Base-by-base conservation (phyloP, 2,888 invertebrate species). In the Acrobasis repandana region DNA sequence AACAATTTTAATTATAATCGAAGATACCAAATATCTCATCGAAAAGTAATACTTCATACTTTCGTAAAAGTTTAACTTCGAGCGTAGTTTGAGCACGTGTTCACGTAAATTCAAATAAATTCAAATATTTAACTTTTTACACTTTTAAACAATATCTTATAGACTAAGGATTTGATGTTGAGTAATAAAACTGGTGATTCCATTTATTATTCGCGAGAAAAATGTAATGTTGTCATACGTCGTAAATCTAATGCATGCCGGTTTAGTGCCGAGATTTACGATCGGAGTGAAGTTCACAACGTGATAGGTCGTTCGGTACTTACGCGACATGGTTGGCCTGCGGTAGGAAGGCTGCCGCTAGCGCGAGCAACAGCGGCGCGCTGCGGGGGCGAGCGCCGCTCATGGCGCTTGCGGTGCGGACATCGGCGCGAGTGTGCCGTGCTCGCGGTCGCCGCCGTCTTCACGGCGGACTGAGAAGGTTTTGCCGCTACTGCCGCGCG, bases 251-350 rank as follows among this genome's bases (percentile, higher is more conserved):
- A 79, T 74, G 75, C 75, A 77, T 75, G 73, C 64, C 60, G 63
- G 68, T 82, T 76, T 75, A 79, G 60, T 70, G 65, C 67, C 63
- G 63, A 69, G 74, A 76, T 83, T 79, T 78, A 78, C 72, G 76
- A 77, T 67, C 72, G 65, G 65, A 38, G 38, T 36, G 11, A 18
- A 36, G 54, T 54, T 11, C 43, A n/a, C 38, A 18, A 10, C 9
- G 20, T 36, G n/a, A 6, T 18, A 20, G 36, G 34, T 16, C 48
- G 60, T 59, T 66, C 61, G 36, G 70, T 92, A 94, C 94, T 94
- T 82, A 94, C 94, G 93, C 94, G 83, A 94, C 94, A 83, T 93
- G 93, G 82, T 93, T 92, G 71, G 90, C 92, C 79, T 93, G 92
- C 75, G 93, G 93, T 75, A 93, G 85, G 73, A 94, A 89, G 74